Percentiles rank a stretch among this genome's conserved stretches.
These are phyloP conservation scores for Pristionchus arcanus DNA, from an alignment of 2,888 invertebrate genomes.

Conservation along the genomic window DNA sequence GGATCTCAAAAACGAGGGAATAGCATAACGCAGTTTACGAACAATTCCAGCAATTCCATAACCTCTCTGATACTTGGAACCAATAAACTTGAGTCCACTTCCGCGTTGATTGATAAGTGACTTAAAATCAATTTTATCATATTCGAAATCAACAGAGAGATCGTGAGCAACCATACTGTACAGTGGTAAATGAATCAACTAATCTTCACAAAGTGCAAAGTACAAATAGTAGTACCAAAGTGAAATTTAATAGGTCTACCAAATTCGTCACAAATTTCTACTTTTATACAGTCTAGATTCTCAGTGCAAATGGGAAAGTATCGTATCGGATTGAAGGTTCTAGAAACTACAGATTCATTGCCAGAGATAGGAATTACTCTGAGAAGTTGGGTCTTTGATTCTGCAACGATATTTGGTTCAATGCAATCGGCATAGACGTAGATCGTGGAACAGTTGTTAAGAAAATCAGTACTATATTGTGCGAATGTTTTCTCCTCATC, in stretches of 20 bases:
- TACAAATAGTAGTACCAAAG: no score
- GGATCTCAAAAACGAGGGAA: constrained; percentile 34
- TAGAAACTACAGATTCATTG: background rate
- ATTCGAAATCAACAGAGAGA: background rate
- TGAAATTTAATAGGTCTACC: no score
- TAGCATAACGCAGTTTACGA: background rate
- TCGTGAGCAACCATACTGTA: background rate
- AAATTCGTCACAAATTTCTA: no score
- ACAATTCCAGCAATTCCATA: background rate
- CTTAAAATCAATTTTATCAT: background rate
- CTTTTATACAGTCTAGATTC: background rate
- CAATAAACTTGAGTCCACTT: background rate
- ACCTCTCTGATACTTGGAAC: constrained; percentile 13
- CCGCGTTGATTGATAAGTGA: background rate
- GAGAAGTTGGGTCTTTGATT: background rate
- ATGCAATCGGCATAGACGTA: background rate
- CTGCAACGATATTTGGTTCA: background rate
- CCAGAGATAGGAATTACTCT: constrained; percentile 17
- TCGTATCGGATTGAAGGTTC: constrained; percentile 21
- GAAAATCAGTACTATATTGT: background rate
- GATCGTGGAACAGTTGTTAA: background rate
- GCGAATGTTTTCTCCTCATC: background rate
- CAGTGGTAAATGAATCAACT: background rate
- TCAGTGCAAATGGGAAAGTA: constrained; percentile 28
- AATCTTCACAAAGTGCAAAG: background rate